Evolutionary conservation across 2,113 vertebrate species (phyloP).

Genomic region (Axis porcinus): DNA sequence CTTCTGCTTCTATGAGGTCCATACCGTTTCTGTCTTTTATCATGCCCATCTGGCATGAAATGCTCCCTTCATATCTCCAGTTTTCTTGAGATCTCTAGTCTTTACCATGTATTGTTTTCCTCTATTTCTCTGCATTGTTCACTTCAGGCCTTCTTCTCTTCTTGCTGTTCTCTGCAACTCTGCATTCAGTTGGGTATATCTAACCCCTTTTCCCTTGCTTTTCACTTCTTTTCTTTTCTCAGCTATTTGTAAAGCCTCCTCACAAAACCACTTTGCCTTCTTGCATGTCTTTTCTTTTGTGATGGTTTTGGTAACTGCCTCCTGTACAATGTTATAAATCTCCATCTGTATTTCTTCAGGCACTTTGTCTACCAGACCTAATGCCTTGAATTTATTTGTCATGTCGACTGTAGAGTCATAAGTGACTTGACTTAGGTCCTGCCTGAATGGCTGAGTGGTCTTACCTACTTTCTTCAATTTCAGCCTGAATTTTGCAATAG

Average conservation of each 20-base stretch:
- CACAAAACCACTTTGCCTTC: neutral
- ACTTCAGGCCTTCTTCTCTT: neutral
- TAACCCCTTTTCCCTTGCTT: neutral
- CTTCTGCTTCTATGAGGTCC: neutral
- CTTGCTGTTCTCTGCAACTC: neutral
- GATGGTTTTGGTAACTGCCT: neutral
- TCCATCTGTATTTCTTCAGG: neutral
- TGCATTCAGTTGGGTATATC: neutral
- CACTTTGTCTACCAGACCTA: neutral
- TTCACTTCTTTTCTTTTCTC: neutral
- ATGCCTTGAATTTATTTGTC: neutral
- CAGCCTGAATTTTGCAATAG: neutral
- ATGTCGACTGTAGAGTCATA: neutral
- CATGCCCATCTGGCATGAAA: fast-evolving
- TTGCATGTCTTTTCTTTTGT: neutral
- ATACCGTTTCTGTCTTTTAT: neutral
- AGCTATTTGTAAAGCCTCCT: neutral
- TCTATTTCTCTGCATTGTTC: neutral
- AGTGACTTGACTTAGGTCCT: neutral
- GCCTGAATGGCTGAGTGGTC: neutral
- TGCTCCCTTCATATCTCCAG: neutral
- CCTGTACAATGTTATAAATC: neutral
- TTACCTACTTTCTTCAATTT: neutral
- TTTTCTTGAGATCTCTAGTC: neutral
- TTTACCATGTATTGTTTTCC: neutral